These are phyloP conservation scores for Cuculus canorus DNA, from an alignment of 2,797 vertebrate genomes.

Conservation along the genomic window DNA sequence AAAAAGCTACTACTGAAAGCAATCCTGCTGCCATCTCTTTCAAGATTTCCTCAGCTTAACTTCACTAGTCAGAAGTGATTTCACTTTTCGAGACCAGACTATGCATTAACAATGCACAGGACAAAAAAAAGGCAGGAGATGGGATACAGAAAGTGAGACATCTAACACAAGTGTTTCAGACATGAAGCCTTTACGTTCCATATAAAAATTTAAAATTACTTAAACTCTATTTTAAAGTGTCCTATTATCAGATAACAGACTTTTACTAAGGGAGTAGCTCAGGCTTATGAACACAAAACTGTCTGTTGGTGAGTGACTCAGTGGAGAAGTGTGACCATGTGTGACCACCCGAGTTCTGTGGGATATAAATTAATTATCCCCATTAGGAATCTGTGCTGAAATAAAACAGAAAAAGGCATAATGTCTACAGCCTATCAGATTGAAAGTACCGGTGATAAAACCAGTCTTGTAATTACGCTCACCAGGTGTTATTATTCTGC, in stretches of 20 bases:
- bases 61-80: not conserved
- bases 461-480: not conserved
- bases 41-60: not conserved
- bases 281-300: not conserved
- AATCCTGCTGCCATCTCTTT: not conserved
- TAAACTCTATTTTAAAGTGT: not conserved
- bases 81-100: not conserved
- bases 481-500: not conserved
- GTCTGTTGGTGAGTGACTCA: not conserved
- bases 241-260: not conserved
- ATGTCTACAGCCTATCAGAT: not conserved
- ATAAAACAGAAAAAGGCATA: not conserved
- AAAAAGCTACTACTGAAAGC: not conserved
- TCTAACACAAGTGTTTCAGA: not conserved
- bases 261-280: not conserved
- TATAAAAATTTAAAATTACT: not conserved
- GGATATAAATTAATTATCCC: not conserved
- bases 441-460: not conserved
- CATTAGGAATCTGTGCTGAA: not conserved
- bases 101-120: not conserved
- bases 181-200: not conserved
- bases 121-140: not conserved
- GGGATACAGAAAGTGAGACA: not conserved
- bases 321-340: not conserved
- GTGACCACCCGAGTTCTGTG: not conserved